Conservation (phyloP, 2,888 invertebrate genomes). For the Dolichopus griseipennis region DNA sequence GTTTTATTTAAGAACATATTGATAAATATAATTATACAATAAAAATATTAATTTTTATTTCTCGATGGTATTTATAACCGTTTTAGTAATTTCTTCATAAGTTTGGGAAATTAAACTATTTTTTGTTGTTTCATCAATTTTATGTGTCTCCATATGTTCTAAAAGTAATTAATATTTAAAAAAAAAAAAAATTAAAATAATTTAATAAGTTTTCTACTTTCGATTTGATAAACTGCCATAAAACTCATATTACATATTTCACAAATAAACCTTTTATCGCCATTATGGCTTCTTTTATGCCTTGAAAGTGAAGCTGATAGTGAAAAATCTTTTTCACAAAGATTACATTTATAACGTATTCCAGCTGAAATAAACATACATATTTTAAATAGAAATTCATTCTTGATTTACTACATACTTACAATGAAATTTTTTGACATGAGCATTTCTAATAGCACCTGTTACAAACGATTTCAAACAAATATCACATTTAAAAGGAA, state of each 20-base stretch:
- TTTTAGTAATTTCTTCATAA: background rate
- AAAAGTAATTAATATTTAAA: background rate
- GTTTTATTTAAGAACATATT: no score
- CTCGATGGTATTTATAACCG: background rate
- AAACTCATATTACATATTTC: constrained; percentile 9
- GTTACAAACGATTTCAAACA: background rate
- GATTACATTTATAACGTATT: background rate
- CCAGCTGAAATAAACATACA: background rate
- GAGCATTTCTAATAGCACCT: background rate
- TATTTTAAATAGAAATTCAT: no score
- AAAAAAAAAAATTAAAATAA: background rate
- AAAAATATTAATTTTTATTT: background rate
- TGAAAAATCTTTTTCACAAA: constrained; percentile 9
- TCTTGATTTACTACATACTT: background rate
- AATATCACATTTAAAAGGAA: background rate
- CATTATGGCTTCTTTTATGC: background rate
- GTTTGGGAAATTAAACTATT: background rate
- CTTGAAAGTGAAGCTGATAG: background rate
- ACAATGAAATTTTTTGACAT: constrained; percentile 3
- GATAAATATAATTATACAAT: no score
- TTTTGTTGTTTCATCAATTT: constrained; percentile 4
- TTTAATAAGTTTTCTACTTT: background rate
- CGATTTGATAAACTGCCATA: constrained; percentile 9
- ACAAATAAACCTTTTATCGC: constrained; percentile 8
- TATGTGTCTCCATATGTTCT: constrained; percentile 9